Evolutionary conservation across 1,140 invertebrate genomes (phyloP).

Genomic region (Eriosoma lanigerum): DNA sequence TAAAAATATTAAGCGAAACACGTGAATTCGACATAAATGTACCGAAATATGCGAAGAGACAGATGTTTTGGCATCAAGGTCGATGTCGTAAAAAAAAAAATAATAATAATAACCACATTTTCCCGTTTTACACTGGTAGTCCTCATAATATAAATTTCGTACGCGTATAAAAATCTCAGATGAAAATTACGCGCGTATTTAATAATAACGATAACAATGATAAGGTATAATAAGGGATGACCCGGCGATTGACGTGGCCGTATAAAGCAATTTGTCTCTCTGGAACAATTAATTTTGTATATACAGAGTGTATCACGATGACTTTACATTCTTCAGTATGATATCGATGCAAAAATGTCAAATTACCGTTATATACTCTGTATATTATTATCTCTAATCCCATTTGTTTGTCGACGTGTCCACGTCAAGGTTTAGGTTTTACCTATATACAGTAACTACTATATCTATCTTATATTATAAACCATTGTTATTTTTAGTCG

Average conservation of each 20-base stretch:
- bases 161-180: neutral
- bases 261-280: conserved; percentile 2
- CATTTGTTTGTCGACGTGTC: too few species aligned
- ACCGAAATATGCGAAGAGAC: neutral
- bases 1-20: neutral
- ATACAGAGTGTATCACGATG: too few species aligned
- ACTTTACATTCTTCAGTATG: too few species aligned
- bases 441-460: too few species aligned
- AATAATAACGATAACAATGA: neutral
- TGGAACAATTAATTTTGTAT: neutral
- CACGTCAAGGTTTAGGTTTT: too few species aligned
- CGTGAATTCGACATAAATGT: conserved; percentile 11
- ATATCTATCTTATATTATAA: too few species aligned
- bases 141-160: neutral
- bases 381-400: too few species aligned
- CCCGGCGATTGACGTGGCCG: neutral
- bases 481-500: too few species aligned
- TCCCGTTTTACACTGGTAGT: too few species aligned
- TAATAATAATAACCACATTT: too few species aligned
- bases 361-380: too few species aligned
- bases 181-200: neutral
- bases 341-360: too few species aligned
- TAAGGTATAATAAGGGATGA: neutral
- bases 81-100: neutral
- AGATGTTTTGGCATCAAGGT: conserved; percentile 19